Evolutionary conservation across 2,888 invertebrate genomes (phyloP).

Genomic region (Drosophila mayaguana): DNA sequence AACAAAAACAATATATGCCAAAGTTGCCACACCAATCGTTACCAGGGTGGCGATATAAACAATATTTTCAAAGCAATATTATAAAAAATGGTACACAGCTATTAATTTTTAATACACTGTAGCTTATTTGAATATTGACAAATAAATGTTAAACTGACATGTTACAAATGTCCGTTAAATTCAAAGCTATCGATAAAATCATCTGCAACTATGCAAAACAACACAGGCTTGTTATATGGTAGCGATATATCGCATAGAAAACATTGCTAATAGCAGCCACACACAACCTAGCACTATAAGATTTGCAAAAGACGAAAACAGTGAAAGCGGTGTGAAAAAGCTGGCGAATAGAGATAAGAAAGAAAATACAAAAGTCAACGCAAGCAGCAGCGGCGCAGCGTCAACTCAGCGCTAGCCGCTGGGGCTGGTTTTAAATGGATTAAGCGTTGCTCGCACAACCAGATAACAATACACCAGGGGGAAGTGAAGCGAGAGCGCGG

Average conservation of each 20-base stretch:
- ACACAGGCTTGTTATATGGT: constrained; percentile 30
- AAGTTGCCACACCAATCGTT: constrained; percentile 26
- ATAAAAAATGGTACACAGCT: background rate
- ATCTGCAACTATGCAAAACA: constrained; percentile 11
- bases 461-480: constrained; percentile 49
- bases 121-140: background rate
- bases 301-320: constrained; percentile 66
- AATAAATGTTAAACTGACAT: background rate
- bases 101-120: background rate
- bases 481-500: constrained; percentile 19
- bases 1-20: constrained; percentile 49
- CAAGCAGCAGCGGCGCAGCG: constrained; percentile 61
- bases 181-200: constrained; percentile 20
- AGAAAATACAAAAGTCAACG: constrained; percentile 51
- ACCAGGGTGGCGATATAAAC: background rate
- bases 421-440: constrained; percentile 61
- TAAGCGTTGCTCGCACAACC: constrained; percentile 50
- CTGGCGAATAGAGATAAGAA: constrained; percentile 56
- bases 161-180: background rate
- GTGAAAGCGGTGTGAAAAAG: constrained; percentile 56
- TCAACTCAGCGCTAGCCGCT: constrained; percentile 59
- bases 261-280: constrained; percentile 45
- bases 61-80: background rate
- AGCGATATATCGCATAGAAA: constrained; percentile 46
- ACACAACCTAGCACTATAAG: constrained; percentile 57